Conservation (phyloP, 2,888 invertebrate species). For the Lepidochrysops patricia region DNA sequence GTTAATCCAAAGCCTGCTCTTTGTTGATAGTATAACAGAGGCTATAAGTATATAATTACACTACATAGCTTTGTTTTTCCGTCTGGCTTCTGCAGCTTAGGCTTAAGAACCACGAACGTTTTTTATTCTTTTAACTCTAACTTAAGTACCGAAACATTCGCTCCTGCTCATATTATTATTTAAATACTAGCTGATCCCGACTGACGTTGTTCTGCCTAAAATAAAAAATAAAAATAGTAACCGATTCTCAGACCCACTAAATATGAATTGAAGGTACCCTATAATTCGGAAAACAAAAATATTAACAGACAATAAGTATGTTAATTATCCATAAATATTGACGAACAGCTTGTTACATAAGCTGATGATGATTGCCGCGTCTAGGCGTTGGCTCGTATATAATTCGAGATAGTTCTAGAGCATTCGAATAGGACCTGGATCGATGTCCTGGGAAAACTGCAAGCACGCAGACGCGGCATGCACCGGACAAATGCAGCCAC, state of each 20-base stretch:
- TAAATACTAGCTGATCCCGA: no score
- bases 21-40: not conserved
- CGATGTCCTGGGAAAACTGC: not conserved
- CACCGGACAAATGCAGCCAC: not conserved
- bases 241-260: no score
- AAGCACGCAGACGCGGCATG: constrained; percentile 6
- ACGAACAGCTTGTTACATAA: no score
- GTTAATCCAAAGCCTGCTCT: not conserved
- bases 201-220: no score
- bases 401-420: not conserved
- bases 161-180: no score
- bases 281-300: no score
- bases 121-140: not conserved
- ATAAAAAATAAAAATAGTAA: no score
- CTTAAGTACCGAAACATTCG: not conserved
- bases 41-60: no score
- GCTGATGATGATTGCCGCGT: not conserved
- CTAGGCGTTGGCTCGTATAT: not conserved
- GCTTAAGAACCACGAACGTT: not conserved
- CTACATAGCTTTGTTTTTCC: not conserved
- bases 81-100: not conserved
- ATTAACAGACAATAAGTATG: no score
- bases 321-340: no score
- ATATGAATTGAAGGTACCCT: no score
- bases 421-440: not conserved